Base-by-base conservation (phyloP, 1,140 invertebrate genomes). In the Leptinotarsa undecemlineata region DNA sequence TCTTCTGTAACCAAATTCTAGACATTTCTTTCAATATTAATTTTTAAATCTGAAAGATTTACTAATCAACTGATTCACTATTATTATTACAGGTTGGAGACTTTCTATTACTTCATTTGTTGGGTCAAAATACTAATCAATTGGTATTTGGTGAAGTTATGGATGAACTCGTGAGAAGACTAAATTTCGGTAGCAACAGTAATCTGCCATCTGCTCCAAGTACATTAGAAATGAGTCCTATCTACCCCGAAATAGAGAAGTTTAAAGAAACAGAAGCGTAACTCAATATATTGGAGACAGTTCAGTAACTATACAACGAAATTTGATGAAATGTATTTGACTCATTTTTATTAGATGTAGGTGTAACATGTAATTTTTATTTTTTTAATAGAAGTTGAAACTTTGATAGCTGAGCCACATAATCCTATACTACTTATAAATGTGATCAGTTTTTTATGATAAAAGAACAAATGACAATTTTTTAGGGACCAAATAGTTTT, bases 121-220 rank as follows among this genome's bases (percentile, higher is more conserved):
- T 96, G 13, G 93, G 93, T 33, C 94, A 96, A 83, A 96, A 96
- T 84, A 90, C 96, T 86, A 95, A 93, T 81, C 87, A 93, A 80
- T 89, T 92, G 86, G 88, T 92, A 21, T 95, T 94, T 84, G 90
- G 90, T 48, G 93, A 95, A 80, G 89, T 95, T 71, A 81, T 96
- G 78, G 87, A 89, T 72, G 87, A 90, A 77, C 83, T 92, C 60
- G 87, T 87, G 8, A 88, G 90, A 77, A 87, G 89, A 67, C 84
- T 93, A 26, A 92, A 92, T 72, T 85, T 91, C 57, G 90, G 90
- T 6, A 93, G 92, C 67, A 91, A 92, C 82, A 89, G 90, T 74
- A 87, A 87, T 47, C 83, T 90, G 42, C 93, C 94, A 1, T 94
- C 93, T 1, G 94, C 93, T 5, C 94, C 94, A 0, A 94, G 92